Conservation (phyloP, 2,888 invertebrate species). For the Melanophora roralis region DNA sequence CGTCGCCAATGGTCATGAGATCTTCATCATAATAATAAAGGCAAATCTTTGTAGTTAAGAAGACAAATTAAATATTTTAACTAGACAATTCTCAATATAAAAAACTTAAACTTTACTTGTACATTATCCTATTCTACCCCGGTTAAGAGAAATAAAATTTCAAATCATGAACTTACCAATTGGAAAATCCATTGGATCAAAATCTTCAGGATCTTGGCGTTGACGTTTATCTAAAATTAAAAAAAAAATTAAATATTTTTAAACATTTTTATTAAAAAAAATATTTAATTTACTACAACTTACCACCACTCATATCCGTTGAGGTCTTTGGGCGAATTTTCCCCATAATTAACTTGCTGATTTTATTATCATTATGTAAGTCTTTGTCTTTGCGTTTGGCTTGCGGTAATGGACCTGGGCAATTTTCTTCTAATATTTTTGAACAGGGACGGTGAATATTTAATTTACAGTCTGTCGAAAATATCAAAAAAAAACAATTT, state of each 20-base stretch:
- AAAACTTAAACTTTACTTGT: too few species aligned
- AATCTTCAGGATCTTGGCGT: slow-evolving; percentile 74
- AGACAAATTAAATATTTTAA: too few species aligned
- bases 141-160: not conserved
- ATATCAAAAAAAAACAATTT: not conserved
- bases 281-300: slow-evolving; percentile 49
- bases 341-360: slow-evolving; percentile 84
- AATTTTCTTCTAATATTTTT: slow-evolving; percentile 87
- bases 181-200: slow-evolving; percentile 71
- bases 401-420: slow-evolving; percentile 83
- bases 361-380: slow-evolving; percentile 82
- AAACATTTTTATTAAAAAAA: not conserved
- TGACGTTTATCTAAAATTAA: slow-evolving; percentile 71
- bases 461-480: slow-evolving; percentile 85
- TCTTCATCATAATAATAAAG: too few species aligned
- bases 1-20: too few species aligned
- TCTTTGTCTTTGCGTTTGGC: slow-evolving; percentile 80
- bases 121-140: not conserved
- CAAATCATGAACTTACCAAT: slow-evolving; percentile 69
- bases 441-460: slow-evolving; percentile 92
- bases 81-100: too few species aligned
- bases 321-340: slow-evolving; percentile 77
- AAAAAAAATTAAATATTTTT: slow-evolving; percentile 25
- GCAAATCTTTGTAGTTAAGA: too few species aligned
- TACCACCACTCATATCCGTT: slow-evolving; percentile 72